Evolutionary conservation across 2,888 invertebrate species (phyloP), one percentile per base, ranked within the genome.

Genomic region (Eremobia ochroleuca): DNA sequence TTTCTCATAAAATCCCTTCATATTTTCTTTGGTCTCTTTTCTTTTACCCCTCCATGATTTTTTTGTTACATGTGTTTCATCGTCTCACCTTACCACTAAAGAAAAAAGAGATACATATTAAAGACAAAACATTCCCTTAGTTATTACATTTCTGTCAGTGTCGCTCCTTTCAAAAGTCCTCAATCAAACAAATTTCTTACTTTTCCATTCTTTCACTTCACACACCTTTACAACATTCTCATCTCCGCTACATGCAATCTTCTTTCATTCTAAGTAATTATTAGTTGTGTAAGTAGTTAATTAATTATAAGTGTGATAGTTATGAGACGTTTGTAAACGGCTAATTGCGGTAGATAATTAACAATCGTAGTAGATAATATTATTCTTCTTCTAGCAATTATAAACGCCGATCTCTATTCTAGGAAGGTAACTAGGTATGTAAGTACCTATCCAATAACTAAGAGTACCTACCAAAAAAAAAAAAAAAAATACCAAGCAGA

Each of bases 321-420:
- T 68, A 78, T 28, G 65, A 78, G 65, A 28, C 49, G 9, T 34
- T 65, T 58, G 52, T 70, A 66, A 71, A 66, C 6, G 40, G 40
- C 40, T 78, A 65, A 66, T 65, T 70, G 37, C 25, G 28, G 40
- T 65, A 40, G 18, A 34, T 61, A 49, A 59, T 70, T 59, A 65
- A 65, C 9, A 15, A 58, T 43, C 11, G 40, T 3, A 52, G 21
- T 61, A 28, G 25, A 34, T 34, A 59, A 52, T 59, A 49, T 61
- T 59, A 34, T 34, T 52, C 31, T 65, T 28, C 25, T 43, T 28
- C 9, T 9, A 25, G 43, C 18, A 28, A 67, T 52, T 34, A 43
- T 52, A 18, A 43, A 34, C 5, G n/a, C 4, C 31, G 5, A 49
- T 31, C 4, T 73, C 13, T 34, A 6, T 25, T 13, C 13, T 59